phyloP scores from a whole-genome alignment of 2,113 vertebrate species.

The Jaculus jaculus region DNA sequence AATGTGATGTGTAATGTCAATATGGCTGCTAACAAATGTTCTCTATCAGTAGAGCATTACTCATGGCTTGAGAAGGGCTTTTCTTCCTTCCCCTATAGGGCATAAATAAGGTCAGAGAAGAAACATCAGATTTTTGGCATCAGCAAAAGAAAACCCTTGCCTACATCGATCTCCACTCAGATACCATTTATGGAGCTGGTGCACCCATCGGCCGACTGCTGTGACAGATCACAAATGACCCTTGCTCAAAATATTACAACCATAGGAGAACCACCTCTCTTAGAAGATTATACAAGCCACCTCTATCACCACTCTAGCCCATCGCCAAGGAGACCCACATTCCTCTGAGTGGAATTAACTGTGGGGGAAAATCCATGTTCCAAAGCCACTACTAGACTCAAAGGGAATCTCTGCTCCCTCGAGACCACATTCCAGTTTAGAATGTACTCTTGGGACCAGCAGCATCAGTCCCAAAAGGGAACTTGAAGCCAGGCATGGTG shows the following conservation, averaged over 20 bases:
- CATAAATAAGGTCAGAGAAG: neutral
- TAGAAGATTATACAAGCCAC: no score
- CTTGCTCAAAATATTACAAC: neutral
- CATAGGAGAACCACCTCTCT: no score
- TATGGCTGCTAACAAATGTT: neutral
- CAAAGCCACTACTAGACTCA: neutral
- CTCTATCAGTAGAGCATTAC: neutral
- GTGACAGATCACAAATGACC: neutral
- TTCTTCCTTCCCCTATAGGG: neutral
- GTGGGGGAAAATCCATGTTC: neutral
- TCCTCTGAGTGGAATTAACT: neutral
- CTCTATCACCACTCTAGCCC: no score
- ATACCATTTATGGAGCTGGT: neutral
- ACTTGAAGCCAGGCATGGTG: neutral
- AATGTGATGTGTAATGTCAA: neutral
- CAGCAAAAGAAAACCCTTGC: neutral
- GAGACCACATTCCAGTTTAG: neutral
- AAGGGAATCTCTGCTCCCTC: neutral
- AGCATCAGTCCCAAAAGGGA: neutral
- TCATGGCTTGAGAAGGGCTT: neutral
- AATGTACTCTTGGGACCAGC: neutral
- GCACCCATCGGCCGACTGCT: neutral
- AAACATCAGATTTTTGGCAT: neutral
- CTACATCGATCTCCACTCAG: neutral
- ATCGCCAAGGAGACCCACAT: no score